Evolutionary conservation across 2,797 vertebrate genomes (phyloP), one percentile per base, ranked within the genome.

Genomic region (Megalops cyprinoides): DNA sequence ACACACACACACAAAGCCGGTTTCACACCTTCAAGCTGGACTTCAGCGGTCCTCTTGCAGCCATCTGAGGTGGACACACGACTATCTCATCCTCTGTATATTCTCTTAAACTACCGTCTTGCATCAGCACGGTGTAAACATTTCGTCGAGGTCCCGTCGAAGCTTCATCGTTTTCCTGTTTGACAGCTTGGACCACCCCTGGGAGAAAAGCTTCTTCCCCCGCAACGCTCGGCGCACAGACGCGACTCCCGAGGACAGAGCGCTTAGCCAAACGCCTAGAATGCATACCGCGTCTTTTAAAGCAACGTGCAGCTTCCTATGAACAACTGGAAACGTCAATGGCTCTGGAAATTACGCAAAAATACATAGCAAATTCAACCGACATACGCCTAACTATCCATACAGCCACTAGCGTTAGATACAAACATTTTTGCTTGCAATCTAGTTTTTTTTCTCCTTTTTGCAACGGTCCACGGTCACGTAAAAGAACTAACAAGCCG

Each of bases 221-320:
- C 34, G 93, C 92, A 81, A 91, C 92, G 87, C 93, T 93, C 82
- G 93, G 91, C 85, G 94, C 92, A 88, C 95, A 95, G 74, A 97
- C 94, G 88, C 96, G 96, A 91, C 94, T 94, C 75, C 97, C 97
- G 88, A 96, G 94, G 91, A 97, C 94, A 77, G 96, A 95, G 84
- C 97, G 96, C 92, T 98, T 98, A 89, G 96, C 96, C 86, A 96
- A 86, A 85, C 97, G 97, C 90, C 97, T 94, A 77, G 95, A 94
- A 87, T 98, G 97, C 97, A 98, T 98, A 83, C 89, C 86, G 67
- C 23, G 55, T 62, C 37, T 15, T 69, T 23, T 69, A 8, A 39
- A 65, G n/a, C 49, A 44, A 42, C 46, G 25, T 39, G 37, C 18
- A n/a, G 62, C 49, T 69, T 39, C 28, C 39, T 46, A 74, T 31